Base-by-base conservation (phyloP, 2,888 invertebrate species). In the Callyntrura sp. region DNA sequence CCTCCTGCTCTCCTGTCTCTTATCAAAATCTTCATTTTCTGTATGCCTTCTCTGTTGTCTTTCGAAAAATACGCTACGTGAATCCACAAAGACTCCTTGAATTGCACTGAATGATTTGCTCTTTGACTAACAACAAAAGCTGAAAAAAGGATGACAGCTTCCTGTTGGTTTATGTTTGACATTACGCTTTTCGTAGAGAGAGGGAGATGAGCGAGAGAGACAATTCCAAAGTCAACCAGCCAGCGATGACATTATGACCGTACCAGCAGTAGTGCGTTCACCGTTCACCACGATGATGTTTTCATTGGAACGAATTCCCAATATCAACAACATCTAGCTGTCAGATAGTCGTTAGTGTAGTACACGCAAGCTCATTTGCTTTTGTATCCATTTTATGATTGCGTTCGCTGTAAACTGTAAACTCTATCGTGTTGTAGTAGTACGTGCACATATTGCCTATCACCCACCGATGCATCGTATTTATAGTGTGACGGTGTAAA, bases 111-210 rank as follows among this genome's bases (percentile, higher is more conserved):
- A 60, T 60, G 43, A 79, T 79, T 79, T 79, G 79, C 79, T 79
- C 55, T 57, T 60, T 79, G 79, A 57, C 55, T 28, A 55, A 17
- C 60, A 60, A 79, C 79, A 79, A 79, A 79, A 45, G 60, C 28
- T 57, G 43, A 17, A 79, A 55, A n/a, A 25, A 87, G 81, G 81
- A 87, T 73, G 87, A 82, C 81, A 87, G 86, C 60, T 82, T 87
- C 82, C 81, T 87, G 82, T 82, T 82, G 82, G 68, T 87, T 81
- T 82, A 43, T 60, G 57, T 57, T 55, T 79, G 60, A 79, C 57
- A 60, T 57, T 2, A 9, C 12, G 17, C 43, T 85, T 85, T 70
- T 68, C 35, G 20, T 78, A 43, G 55, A 17, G 9, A 9, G 23
- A 23, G 73, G n/a, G n/a, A n/a, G 35, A 35, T 43, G 65, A 28